These are phyloP conservation scores for Melanostigma gelatinosum DNA, from an alignment of 2,113 vertebrate species.

Conservation along the genomic window DNA sequence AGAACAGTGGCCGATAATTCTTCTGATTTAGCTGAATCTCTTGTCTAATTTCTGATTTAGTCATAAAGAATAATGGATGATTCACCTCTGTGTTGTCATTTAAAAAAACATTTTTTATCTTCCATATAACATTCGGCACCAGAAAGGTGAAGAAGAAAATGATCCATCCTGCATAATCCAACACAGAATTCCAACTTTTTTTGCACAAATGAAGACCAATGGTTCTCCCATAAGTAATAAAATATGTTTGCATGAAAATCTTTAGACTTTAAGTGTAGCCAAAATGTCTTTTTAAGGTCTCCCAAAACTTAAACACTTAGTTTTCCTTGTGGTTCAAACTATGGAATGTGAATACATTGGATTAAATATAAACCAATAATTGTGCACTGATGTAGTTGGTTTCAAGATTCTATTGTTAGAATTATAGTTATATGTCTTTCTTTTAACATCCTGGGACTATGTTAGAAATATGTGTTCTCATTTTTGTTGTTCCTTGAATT, in stretches of 20 bases:
- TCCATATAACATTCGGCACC: neutral
- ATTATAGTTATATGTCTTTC: neutral
- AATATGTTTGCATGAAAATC: neutral
- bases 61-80: neutral
- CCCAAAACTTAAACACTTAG: neutral
- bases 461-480: neutral
- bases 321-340: neutral
- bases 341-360: neutral
- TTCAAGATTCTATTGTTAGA: neutral
- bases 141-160: neutral
- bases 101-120: neutral
- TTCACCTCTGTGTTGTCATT: neutral
- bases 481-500: neutral
- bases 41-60: neutral
- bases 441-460: neutral
- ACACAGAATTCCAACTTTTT: neutral
- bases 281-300: neutral
- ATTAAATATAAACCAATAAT: neutral
- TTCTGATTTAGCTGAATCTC: conserved; percentile 5
- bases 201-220: neutral
- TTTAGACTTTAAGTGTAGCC: neutral
- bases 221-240: neutral
- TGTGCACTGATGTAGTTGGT: neutral
- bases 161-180: neutral
- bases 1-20: neutral